Percentiles rank a stretch among this genome's conserved stretches.
These are phyloP conservation scores for Pagrus major DNA, from an alignment of 2,113 vertebrate genomes.

Conservation along the genomic window DNA sequence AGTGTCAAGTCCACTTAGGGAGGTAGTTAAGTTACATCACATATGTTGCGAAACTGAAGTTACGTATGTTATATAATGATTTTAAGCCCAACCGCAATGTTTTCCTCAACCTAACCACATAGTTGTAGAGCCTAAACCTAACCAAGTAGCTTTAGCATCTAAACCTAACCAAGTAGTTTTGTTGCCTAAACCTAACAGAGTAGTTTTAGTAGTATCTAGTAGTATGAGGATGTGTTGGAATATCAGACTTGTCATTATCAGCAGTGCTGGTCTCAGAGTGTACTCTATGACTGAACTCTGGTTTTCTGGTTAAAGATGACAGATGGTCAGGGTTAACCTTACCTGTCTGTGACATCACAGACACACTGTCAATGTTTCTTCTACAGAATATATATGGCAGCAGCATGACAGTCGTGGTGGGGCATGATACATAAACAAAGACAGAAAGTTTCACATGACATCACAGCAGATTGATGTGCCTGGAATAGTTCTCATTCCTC, in stretches of 20 bases:
- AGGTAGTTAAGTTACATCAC: no score
- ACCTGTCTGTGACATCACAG: not conserved
- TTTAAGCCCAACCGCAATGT: no score
- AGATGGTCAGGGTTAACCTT: not conserved
- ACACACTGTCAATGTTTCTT: not conserved
- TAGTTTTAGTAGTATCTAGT: no score
- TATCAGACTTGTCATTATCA: not conserved
- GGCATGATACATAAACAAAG: not conserved
- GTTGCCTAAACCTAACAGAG: no score
- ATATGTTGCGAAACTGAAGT: no score
- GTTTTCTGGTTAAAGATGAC: conserved; percentile 7
- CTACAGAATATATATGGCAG: not conserved
- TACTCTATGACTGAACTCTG: not conserved
- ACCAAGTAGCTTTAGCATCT: no score
- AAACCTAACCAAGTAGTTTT: no score
- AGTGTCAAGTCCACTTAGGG: no score
- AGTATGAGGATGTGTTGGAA: no score
- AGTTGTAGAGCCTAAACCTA: no score
- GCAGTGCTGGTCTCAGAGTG: not conserved
- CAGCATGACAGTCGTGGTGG: not conserved
- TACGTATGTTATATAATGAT: no score
- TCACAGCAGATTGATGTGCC: not conserved
- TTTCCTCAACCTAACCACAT: no score
- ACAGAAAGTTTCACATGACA: not conserved
- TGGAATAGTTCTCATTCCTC: not conserved